Conservation (phyloP, 2,797 vertebrate species). For the Alca torda region DNA sequence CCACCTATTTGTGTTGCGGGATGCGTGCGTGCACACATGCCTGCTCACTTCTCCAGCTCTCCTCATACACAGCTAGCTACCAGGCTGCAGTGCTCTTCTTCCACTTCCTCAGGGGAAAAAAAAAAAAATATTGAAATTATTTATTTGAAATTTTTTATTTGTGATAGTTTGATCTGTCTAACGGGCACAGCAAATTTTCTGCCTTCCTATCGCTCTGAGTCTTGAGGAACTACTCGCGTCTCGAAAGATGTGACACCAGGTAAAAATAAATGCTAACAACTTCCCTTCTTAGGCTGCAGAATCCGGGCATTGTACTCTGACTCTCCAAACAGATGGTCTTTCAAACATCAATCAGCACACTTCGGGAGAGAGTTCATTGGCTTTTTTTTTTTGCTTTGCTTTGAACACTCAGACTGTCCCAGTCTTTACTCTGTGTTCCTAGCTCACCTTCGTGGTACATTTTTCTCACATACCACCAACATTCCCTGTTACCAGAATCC, state of each 20-base stretch:
- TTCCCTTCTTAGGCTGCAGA: background rate
- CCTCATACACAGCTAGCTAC: background rate
- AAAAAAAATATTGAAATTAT: background rate
- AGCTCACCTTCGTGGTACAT: background rate
- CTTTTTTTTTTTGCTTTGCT: background rate
- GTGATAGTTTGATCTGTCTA: background rate
- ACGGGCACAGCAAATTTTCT: background rate
- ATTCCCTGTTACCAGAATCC: background rate
- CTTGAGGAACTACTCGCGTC: background rate
- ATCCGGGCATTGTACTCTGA: background rate
- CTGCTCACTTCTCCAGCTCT: background rate
- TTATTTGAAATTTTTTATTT: background rate
- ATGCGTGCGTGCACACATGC: accelerated
- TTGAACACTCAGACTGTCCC: background rate
- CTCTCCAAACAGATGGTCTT: background rate
- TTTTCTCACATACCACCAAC: background rate
- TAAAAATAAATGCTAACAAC: background rate
- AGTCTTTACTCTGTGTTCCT: background rate
- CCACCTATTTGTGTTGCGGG: background rate
- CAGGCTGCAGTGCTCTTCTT: background rate
- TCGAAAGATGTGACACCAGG: background rate
- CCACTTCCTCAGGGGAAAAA: background rate
- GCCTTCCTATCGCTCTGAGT: background rate
- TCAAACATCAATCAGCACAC: background rate
- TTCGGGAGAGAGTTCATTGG: background rate